Base-by-base conservation (phyloP, 2,113 vertebrate species). In the Marcusenius ussheri region DNA sequence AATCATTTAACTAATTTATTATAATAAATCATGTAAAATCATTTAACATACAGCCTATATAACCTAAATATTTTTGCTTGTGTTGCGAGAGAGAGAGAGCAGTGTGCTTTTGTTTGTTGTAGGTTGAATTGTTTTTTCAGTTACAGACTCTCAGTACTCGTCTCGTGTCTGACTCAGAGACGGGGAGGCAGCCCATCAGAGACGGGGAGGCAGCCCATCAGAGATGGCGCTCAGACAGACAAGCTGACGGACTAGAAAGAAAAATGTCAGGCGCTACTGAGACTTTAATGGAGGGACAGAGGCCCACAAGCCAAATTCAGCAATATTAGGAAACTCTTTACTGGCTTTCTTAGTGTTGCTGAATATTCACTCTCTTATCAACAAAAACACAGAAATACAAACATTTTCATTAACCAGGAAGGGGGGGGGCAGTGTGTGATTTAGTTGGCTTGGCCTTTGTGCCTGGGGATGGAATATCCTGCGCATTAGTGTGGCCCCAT, bases 221-320 rank as follows among this genome's bases (percentile, higher is more conserved):
- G 88, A 46, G 80, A 27, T 58, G 70, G 56, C 45, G 45, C 45
- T 39, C 45, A 56, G 42, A 17, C 58, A 49, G 62, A 49, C 45
- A 31, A 58, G 88, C 88, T 74, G 62, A 45, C 15, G 11, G n/a
- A 58, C 53, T 35, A 58, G 21, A 24, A n/a, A 88, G 45, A 46
- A 84, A 88, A 88, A 50, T 58, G 62, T n/a, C 62, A 49, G 45
- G 74, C 27, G 62, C 45, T 35, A 66, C 88, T 10, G n/a, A 88
- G 88, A 49, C 39, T 15, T 88, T 46, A 15, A 19, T 17, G n/a
- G 62, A 50, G 62, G 49, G 27, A 47, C n/a, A 46, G 58, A 70
- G 15, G 56, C 42, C 42, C 11, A 74, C 58, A 74, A 47, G 88
- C 15, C 62, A 19, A 46, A 88, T 74, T 88, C 66, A 70, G 24